These are phyloP conservation scores for Chrysoperla carnea DNA, from an alignment of 1,140 invertebrate genomes.

Conservation along the genomic window DNA sequence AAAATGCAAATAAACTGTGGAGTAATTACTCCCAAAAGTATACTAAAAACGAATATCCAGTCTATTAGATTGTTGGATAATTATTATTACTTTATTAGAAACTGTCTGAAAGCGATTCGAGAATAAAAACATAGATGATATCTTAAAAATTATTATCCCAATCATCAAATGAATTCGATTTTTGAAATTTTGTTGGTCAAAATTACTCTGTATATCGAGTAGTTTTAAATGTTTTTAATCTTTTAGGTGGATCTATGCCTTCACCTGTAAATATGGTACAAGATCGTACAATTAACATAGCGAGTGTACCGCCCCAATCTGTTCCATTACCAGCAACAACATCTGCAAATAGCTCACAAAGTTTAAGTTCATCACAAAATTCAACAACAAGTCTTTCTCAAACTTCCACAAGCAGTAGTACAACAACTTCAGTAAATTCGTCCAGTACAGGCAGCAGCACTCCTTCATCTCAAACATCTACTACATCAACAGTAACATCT, in stretches of 20 bases:
- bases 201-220: too few species aligned
- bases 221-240: too few species aligned
- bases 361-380: neutral
- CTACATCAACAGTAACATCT: conserved; percentile 14
- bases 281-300: conserved; percentile 3
- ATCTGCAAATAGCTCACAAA: conserved; percentile 4
- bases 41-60: too few species aligned
- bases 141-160: too few species aligned
- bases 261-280: conserved; percentile 5
- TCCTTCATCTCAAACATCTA: conserved; percentile 19
- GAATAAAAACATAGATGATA: too few species aligned
- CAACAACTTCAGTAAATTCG: neutral
- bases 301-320: neutral
- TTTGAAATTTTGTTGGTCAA: too few species aligned
- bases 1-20: too few species aligned
- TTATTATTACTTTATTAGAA: too few species aligned
- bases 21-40: too few species aligned
- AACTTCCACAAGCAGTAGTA: neutral
- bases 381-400: neutral
- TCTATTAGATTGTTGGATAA: too few species aligned
- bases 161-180: too few species aligned
- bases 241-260: neutral
- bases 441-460: conserved; percentile 14
- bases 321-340: conserved; percentile 3
- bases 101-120: too few species aligned